Conservation (phyloP, 2,797 vertebrate species). For the Argyrosomus regius region DNA sequence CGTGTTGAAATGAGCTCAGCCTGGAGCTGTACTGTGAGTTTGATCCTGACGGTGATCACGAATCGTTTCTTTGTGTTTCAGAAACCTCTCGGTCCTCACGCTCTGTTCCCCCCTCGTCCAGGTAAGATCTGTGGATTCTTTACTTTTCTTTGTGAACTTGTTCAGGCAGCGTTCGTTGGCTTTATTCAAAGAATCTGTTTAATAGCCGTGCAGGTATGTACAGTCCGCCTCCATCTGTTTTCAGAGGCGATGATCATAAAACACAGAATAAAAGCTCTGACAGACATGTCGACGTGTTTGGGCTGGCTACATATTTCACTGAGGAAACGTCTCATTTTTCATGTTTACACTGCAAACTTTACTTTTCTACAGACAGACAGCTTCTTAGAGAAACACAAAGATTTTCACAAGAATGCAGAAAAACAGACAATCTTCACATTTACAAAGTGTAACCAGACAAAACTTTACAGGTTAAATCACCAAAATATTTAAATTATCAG, state of each 20-base stretch:
- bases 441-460: too few species aligned
- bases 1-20: not conserved
- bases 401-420: too few species aligned
- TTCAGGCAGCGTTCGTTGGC: not conserved
- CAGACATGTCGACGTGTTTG: not conserved
- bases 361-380: too few species aligned
- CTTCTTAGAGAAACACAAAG: too few species aligned
- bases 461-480: too few species aligned
- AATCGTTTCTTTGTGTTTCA: constrained; percentile 59
- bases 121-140: constrained; percentile 63
- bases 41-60: too few species aligned
- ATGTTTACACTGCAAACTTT: too few species aligned
- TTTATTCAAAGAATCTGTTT: constrained; percentile 18
- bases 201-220: constrained; percentile 6
- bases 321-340: too few species aligned
- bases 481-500: too few species aligned
- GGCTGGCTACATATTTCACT: constrained; percentile 3
- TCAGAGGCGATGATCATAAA: not conserved
- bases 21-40: not conserved
- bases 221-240: constrained; percentile 24
- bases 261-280: not conserved
- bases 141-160: not conserved
- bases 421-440: too few species aligned
- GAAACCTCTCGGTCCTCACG: constrained; percentile 66
- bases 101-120: constrained; percentile 67